A percentile compares a stretch with the other conserved stretches of the same genome.
Evolutionary conservation across 2,113 vertebrate genomes (phyloP).

Genomic region (Brienomyrus longianalis): DNA sequence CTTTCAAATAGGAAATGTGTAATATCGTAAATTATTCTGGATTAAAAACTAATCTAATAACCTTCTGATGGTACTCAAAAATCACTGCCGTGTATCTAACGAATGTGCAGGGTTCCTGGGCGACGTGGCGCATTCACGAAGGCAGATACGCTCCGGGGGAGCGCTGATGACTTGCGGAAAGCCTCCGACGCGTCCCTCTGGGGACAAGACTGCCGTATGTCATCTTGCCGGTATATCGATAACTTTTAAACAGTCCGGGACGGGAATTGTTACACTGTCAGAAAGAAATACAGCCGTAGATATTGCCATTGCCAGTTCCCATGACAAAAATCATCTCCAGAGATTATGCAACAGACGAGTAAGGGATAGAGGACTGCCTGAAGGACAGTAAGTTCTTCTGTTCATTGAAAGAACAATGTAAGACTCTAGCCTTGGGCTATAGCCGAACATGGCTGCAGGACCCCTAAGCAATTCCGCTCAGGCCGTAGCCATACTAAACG

Average conservation of each 20-base stretch:
- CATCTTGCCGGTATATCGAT: neutral
- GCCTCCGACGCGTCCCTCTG: neutral
- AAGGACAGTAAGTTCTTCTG: neutral
- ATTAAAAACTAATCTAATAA: neutral
- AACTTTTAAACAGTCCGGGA: neutral
- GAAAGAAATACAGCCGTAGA: neutral
- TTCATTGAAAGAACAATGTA: neutral
- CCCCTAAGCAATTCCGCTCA: neutral
- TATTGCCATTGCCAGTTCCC: neutral
- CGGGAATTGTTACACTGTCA: neutral
- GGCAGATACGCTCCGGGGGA: neutral
- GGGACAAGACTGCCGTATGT: neutral
- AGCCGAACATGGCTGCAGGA: neutral
- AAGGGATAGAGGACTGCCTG: neutral
- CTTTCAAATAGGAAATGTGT: neutral
- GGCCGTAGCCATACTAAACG: conserved; percentile 23
- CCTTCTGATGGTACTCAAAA: neutral
- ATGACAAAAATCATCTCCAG: neutral
- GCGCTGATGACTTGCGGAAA: neutral
- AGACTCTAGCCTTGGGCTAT: neutral
- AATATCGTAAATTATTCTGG: neutral
- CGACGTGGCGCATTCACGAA: neutral
- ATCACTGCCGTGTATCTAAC: neutral
- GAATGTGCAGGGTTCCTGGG: neutral
- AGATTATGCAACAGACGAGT: neutral